Conservation (phyloP, 2,797 vertebrate genomes). For the Tolypeutes matacus region DNA sequence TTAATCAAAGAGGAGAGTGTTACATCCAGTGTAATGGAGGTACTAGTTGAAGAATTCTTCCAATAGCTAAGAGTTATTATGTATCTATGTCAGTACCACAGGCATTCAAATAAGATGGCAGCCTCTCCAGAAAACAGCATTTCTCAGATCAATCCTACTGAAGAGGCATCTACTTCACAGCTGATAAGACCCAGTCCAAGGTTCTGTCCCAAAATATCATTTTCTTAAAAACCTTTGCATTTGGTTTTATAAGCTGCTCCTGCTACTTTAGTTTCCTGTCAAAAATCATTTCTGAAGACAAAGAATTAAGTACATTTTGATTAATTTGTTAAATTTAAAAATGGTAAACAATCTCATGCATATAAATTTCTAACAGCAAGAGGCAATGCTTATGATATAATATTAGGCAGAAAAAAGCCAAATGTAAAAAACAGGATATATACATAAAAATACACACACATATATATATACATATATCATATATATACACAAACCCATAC, state of each 20-base stretch:
- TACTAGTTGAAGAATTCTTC: not conserved
- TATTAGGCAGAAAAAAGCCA: not conserved
- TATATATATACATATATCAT: no score
- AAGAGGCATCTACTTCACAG: slow-evolving; percentile 9
- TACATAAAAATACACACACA: not conserved
- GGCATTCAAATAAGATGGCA: not conserved
- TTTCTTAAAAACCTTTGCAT: not conserved
- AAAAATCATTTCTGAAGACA: not conserved
- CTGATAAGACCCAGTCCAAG: not conserved
- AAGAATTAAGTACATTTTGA: slow-evolving; percentile 6
- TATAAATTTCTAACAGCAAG: slow-evolving; percentile 9
- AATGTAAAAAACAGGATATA: slow-evolving; percentile 3
- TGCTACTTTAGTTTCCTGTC: not conserved
- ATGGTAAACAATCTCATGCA: not conserved
- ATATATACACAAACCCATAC: no score
- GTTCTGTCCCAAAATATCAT: not conserved
- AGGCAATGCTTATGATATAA: not conserved
- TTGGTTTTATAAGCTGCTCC: not conserved
- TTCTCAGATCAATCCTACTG: not conserved
- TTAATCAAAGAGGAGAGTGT: slow-evolving; percentile 18
- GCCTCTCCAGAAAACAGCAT: not conserved
- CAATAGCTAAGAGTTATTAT: not conserved
- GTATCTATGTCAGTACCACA: not conserved
- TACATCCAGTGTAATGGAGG: not conserved
- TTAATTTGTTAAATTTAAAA: not conserved